Evolutionary conservation across 1,140 invertebrate species (phyloP), one percentile per base, ranked within the genome.

Genomic region (Solenopsis fugax): DNA sequence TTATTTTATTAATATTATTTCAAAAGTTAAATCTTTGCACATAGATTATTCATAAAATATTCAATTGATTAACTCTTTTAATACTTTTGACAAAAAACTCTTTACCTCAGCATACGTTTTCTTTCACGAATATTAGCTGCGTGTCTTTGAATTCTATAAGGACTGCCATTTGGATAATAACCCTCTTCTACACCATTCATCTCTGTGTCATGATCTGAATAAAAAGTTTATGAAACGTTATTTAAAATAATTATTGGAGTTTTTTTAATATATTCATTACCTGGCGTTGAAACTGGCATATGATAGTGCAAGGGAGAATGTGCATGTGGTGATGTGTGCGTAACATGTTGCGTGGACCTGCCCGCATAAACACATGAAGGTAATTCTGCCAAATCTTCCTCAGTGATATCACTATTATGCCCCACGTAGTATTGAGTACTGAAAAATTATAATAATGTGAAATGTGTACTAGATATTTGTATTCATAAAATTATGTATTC

Each of bases 101-200:
- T 96, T 95, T 97, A 98, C 98, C 98, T 98, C 96, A 99, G 97
- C 98, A 99, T 99, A 92, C 99, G 96, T 96, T 98, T 98, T 91
- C 98, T 96, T 96, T 99, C 99, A 58, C 99, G 96, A 72, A 99
- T 98, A 95, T 98, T 99, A 54, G 98, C 98, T 2, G 98, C 98
- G 89, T 98, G 98, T 84, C 98, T 96, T 93, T 98, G 98, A 62
- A 98, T 97, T 90, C 98, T 96, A 95, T 98, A 98, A 0, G 97
- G 98, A 7, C 97, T 97, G 0, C 97, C 97, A 16, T 96, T 96
- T 45, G 95, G 93, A 76, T 95, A 95, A 85, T 96, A 96, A 75
- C 96, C 95, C 82, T 96, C 96, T 91, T 96, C 94, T 91, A 94
- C 93, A 6, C 94, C 95, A 4, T 95, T 95, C 71, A 95, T 93